Percentiles rank a stretch among this genome's conserved stretches.
Evolutionary conservation across 1,140 invertebrate genomes (phyloP).

Genomic region (Aphelenchoides besseyi): DNA sequence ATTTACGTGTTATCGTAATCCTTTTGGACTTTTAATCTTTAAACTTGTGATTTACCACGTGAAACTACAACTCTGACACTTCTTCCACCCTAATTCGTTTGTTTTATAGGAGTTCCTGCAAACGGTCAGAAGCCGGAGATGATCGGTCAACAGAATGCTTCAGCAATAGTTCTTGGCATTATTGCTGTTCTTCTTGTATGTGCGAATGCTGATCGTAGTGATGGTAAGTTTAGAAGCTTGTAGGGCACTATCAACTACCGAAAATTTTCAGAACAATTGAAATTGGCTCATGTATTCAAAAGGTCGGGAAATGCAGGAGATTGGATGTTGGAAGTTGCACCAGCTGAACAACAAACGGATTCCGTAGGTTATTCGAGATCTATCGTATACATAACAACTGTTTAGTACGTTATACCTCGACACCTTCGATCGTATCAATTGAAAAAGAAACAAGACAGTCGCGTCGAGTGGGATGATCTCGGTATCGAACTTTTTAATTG

Average conservation of each 20-base stretch:
- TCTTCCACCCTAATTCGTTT: too few relatives aligned
- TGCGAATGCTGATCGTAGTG: not conserved
- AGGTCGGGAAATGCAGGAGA: not conserved
- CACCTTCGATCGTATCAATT: not conserved
- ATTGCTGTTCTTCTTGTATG: not conserved
- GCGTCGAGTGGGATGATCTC: slow-evolving; percentile 5
- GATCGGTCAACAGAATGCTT: not conserved
- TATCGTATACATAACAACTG: not conserved
- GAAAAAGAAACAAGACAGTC: slow-evolving; percentile 4
- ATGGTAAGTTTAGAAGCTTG: not conserved
- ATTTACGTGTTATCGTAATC: too few relatives aligned
- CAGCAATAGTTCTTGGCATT: not conserved
- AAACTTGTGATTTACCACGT: too few relatives aligned
- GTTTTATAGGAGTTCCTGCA: not conserved
- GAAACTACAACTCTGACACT: too few relatives aligned
- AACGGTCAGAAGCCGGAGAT: not conserved
- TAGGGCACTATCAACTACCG: not conserved
- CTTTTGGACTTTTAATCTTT: too few relatives aligned
- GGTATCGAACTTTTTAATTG: not conserved
- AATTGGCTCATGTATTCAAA: not conserved
- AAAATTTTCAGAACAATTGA: not conserved
- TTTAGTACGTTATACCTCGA: slow-evolving; percentile 9
- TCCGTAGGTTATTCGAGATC: not conserved
- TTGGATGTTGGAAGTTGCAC: not conserved
- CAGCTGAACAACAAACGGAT: not conserved